Conservation (phyloP, 2,113 vertebrate genomes). For the Chamaea fasciata region DNA sequence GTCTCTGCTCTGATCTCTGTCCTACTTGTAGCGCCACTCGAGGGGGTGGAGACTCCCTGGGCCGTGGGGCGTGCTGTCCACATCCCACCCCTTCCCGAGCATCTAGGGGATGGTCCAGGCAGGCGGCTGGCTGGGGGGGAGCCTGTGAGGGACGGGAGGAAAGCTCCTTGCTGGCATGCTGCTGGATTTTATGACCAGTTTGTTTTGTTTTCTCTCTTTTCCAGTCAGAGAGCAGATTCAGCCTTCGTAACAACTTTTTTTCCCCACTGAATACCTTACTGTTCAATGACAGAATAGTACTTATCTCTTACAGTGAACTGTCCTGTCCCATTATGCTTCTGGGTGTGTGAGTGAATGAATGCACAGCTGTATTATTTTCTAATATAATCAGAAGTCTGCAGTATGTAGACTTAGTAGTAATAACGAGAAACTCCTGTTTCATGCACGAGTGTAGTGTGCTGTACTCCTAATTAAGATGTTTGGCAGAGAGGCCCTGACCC, state of each 20-base stretch:
- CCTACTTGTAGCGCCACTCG: not conserved
- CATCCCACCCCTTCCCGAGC: not conserved
- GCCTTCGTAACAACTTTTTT: not conserved
- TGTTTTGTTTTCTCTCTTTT: not conserved
- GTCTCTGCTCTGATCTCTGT: not conserved
- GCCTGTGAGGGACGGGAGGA: not conserved
- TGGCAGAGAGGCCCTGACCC: not conserved
- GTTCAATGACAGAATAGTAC: not conserved
- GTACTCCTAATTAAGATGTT: not conserved
- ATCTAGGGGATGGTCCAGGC: not conserved
- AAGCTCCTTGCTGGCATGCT: not conserved
- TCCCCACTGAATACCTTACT: too few species aligned
- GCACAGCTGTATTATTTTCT: not conserved
- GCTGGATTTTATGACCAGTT: not conserved
- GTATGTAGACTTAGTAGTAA: not conserved
- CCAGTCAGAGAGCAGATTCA: not conserved
- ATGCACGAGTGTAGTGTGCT: not conserved
- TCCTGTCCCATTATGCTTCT: not conserved
- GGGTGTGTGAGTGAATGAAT: not conserved
- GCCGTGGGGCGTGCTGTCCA: not conserved
- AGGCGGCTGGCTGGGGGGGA: not conserved
- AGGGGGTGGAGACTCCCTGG: conserved; percentile 48
- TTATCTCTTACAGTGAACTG: not conserved
- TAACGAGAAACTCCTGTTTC: not conserved
- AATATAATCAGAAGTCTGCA: not conserved